A percentile compares a stretch with the other conserved stretches of the same genome.
phyloP scores from a whole-genome alignment of 64 coral and sea anemone species.

The Hydrozoanthus tunicans region DNA sequence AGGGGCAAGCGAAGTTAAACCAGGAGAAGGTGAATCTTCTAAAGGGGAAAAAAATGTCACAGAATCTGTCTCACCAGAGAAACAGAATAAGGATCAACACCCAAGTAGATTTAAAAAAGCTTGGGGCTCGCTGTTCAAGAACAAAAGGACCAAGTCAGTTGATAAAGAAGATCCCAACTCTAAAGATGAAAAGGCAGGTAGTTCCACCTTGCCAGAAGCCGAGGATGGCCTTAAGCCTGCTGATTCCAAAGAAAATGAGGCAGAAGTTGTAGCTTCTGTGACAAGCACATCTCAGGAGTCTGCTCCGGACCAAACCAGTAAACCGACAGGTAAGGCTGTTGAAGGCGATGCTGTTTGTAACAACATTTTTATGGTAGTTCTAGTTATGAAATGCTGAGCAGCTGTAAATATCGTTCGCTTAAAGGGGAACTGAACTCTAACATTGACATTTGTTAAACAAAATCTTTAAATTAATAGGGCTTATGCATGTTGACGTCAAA shows the following conservation, averaged over 20 bases:
- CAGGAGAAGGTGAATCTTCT: background rate
- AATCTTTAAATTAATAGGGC: too few species aligned
- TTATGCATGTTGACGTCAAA: too few species aligned
- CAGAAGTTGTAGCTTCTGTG: background rate
- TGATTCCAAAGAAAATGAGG: background rate
- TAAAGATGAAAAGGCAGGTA: conserved; percentile 13
- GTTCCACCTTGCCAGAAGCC: background rate
- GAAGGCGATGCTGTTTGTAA: background rate
- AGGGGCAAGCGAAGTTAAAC: background rate
- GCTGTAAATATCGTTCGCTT: too few species aligned
- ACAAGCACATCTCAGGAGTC: background rate
- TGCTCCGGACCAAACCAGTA: background rate
- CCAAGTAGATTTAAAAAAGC: conserved; percentile 53
- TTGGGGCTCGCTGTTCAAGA: conserved; percentile 49
- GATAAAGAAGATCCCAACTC: conserved; percentile 16
- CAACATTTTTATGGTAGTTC: background rate
- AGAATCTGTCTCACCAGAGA: conserved; percentile 6
- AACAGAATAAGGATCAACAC: conserved; percentile 41
- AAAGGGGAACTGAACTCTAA: too few species aligned
- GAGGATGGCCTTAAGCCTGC: background rate
- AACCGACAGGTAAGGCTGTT: background rate
- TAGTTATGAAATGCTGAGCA: too few species aligned
- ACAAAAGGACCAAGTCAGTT: conserved; percentile 41
- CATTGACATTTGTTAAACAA: too few species aligned
- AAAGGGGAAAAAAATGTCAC: background rate